These are phyloP conservation scores for Catotricha subobsoleta DNA, from an alignment of 2,888 invertebrate genomes.

Conservation along the genomic window DNA sequence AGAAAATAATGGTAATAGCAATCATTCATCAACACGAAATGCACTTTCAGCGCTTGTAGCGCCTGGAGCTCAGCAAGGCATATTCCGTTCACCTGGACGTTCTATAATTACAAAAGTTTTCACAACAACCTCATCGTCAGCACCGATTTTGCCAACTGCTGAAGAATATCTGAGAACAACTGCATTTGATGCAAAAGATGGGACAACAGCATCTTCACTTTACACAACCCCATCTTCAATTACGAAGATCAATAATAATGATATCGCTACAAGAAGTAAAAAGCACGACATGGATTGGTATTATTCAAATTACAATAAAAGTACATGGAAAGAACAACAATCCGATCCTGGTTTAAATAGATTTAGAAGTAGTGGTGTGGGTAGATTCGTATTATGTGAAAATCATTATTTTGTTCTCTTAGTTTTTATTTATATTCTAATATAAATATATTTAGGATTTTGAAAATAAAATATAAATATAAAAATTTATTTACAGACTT, in stretches of 20 bases:
- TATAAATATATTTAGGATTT: no score
- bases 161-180: conserved; percentile 27
- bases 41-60: conserved; percentile 44
- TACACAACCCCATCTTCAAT: neutral
- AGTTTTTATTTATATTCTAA: no score
- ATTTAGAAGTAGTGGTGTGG: conserved; percentile 1
- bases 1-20: conserved; percentile 5
- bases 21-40: conserved; percentile 25
- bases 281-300: conserved; percentile 61
- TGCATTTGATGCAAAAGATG: conserved; percentile 5
- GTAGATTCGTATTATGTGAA: no score
- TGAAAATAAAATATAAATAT: neutral
- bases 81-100: conserved; percentile 25
- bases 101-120: conserved; percentile 43
- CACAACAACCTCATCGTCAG: neutral
- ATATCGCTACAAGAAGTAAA: conserved; percentile 28
- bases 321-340: conserved; percentile 5
- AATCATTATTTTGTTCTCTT: no score
- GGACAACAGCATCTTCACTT: conserved; percentile 5
- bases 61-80: conserved; percentile 37
- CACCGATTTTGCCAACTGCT: conserved; percentile 22
- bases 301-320: conserved; percentile 65
- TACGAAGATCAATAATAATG: conserved; percentile 22
- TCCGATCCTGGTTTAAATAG: conserved; percentile 1
- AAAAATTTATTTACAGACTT: neutral